These are phyloP conservation scores for Cryptotermes secundus DNA, from an alignment of 1,140 invertebrate species.

Conservation along the genomic window DNA sequence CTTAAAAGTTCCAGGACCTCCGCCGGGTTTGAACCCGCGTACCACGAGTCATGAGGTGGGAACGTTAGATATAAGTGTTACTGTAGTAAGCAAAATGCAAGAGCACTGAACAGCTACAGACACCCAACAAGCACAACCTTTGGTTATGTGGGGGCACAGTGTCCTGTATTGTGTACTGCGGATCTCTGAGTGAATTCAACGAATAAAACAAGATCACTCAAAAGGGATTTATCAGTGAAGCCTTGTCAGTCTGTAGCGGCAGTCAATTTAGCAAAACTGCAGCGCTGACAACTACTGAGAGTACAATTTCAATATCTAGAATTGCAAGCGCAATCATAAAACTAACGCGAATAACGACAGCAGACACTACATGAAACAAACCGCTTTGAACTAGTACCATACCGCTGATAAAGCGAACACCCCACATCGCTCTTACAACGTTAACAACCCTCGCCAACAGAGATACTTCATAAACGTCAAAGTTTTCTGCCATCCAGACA, in stretches of 20 bases:
- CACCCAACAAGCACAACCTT: neutral
- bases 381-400: neutral
- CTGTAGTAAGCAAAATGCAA: no score
- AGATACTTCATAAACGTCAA: no score
- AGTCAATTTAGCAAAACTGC: slow-evolving; percentile 1
- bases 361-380: neutral
- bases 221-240: neutral
- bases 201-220: neutral
- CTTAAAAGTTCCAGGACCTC: no score
- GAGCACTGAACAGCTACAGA: neutral
- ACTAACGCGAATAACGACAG: neutral
- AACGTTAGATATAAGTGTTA: no score
- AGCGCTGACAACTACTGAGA: neutral
- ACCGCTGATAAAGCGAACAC: neutral
- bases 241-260: neutral
- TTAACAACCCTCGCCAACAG: no score
- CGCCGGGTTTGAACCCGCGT: no score
- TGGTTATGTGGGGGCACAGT: neutral
- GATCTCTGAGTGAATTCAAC: neutral
- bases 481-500: no score
- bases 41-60: no score
- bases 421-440: neutral
- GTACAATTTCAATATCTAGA: neutral
- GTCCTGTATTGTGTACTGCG: neutral
- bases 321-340: neutral